Conservation (phyloP, 2,797 vertebrate genomes). For the Pantherophis vulpinus region DNA sequence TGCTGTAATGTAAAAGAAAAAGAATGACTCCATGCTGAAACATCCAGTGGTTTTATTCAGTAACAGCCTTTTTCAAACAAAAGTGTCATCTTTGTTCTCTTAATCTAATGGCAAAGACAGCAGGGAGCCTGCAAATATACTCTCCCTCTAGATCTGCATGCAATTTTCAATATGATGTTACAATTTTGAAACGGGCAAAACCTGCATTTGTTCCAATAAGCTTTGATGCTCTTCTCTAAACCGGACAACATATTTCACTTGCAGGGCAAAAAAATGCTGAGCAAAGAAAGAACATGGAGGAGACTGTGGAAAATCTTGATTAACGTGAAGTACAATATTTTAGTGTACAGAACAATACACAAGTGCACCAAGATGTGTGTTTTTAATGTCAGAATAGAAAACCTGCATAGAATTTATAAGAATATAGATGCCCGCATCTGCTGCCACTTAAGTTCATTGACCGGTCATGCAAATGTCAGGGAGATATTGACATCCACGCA, state of each 20-base stretch:
- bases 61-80: neutral
- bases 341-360: neutral
- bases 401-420: neutral
- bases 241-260: neutral
- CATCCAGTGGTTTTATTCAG: neutral
- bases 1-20: neutral
- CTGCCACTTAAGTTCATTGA: neutral
- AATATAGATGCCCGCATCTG: neutral
- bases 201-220: slow-evolving; percentile 22
- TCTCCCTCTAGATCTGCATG: slow-evolving; percentile 16
- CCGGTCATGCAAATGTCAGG: neutral
- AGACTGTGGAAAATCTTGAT: accelerated
- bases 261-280: neutral
- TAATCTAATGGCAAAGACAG: slow-evolving; percentile 23
- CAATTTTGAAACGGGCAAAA: neutral
- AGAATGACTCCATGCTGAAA: slow-evolving; percentile 3
- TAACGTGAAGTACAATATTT: slow-evolving; percentile 3
- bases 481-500: neutral
- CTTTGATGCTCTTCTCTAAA: slow-evolving; percentile 2
- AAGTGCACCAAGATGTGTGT: neutral
- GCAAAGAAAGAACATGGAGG: neutral
- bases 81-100: slow-evolving; percentile 28
- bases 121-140: slow-evolving; percentile 16
- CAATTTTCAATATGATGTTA: neutral
- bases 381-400: neutral